Evolutionary conservation across 2,113 vertebrate genomes (phyloP), one percentile per base, ranked within the genome.

Genomic region (Motacilla alba): DNA sequence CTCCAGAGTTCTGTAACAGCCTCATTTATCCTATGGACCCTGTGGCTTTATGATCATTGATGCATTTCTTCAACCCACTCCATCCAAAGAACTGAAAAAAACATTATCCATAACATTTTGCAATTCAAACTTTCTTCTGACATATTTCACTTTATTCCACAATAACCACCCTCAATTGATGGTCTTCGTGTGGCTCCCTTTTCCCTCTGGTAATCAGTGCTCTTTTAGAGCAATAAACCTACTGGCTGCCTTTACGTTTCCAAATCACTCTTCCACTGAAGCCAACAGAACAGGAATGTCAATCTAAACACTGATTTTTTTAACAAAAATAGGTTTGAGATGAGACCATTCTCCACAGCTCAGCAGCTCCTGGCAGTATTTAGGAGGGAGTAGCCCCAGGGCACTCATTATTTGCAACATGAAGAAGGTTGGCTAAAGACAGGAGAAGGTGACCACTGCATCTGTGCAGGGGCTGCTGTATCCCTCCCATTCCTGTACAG

Each of bases 401-500:
- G 23, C 12, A 58, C 6, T 37, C 20, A 0, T 11, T 56, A 44
- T 50, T 68, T 60, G 39, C 26, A 24, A 22, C 5, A 79, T 2
- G 7, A 55, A 62, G 43, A 35, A 83, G 21, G 18, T 20, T 72
- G 31, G 11, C 11, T 72, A 8, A 53, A 85, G 30, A 16, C 15
- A 35, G 16, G 37, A 63, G 41, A 80, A 91, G 21, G 14, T 74
- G 83, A 62, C 43, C 68, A 46, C 72, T 83, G 28, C 41, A 44
- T 22, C 33, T 79, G 27, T 23, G 18, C 3, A 1, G 66, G 8
- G 0, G 0, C 35, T 62, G 27, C 44, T 7, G 7, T 49, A 63
- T 39, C 24, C 31, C 33, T 66, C 58, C n/a, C 0, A 1, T 47
- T 91, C 44, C 92, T 4, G 0, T 52, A 81, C 14, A 47, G 28